phyloP scores from a whole-genome alignment of 2,888 invertebrate species.

The Himalopsyche kuldschensis region DNA sequence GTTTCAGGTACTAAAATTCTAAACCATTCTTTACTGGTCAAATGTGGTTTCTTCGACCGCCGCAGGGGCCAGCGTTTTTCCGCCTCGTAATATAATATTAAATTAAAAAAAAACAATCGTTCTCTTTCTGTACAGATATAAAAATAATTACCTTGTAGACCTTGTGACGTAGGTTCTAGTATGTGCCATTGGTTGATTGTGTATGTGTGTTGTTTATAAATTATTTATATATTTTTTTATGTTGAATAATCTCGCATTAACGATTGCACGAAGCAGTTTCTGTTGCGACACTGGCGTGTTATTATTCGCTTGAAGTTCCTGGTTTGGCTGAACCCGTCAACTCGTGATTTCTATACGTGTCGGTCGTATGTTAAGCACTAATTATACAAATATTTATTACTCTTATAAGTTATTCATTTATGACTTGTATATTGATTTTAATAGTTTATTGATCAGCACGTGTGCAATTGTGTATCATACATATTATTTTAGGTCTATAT shows the following conservation, averaged over 20 bases:
- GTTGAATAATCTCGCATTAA: too few species aligned
- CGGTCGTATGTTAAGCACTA: background rate
- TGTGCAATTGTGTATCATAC: background rate
- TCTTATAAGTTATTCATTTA: conserved; percentile 12
- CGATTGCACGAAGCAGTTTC: too few species aligned
- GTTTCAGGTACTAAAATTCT: too few species aligned
- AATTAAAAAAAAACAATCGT: background rate
- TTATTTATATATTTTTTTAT: too few species aligned
- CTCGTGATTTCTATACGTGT: background rate
- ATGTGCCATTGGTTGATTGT: too few species aligned
- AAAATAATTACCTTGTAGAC: background rate
- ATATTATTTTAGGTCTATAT: background rate
- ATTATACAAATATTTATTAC: background rate
- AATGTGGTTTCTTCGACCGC: background rate
- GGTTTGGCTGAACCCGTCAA: too few species aligned
- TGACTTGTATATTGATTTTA: conserved; percentile 2
- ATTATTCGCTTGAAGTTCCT: too few species aligned
- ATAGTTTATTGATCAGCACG: conserved; percentile 6
- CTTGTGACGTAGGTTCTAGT: background rate
- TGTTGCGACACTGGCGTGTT: too few species aligned
- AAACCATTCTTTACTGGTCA: too few species aligned
- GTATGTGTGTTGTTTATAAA: too few species aligned
- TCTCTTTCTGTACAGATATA: background rate
- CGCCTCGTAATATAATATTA: background rate
- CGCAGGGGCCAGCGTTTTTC: background rate